Evolutionary conservation across 2,113 vertebrate species (phyloP), one percentile per base, ranked within the genome.

Genomic region (Sterna hirundo): DNA sequence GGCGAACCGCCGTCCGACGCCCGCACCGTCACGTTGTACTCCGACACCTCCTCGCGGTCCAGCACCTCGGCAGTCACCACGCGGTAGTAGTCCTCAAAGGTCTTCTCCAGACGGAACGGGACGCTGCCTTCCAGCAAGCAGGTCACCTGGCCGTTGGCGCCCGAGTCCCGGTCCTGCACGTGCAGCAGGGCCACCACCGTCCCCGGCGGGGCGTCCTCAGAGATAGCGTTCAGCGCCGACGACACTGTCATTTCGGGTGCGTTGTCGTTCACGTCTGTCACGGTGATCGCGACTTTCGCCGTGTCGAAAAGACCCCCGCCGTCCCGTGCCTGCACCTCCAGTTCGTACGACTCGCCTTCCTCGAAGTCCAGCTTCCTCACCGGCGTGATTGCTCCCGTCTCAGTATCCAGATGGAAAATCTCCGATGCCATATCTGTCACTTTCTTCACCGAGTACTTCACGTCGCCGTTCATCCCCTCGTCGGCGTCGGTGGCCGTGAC

Each of bases 71-170:
- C 15, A 44, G 98, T 98, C n/a, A 96, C 58, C 71, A 97, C 12
- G 4, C 95, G 54, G 32, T 96, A 98, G 18, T 98, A 27, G 13
- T 97, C 95, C 15, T 95, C 98, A 11, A 96, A 81, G 3, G 98
- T 93, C 36, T 93, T 88, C 83, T 97, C 87, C 44, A 98, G 95
- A 8, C 34, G 1, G 91, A 99, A 99, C 2, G 97, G 97, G 6
- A 98, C n/a, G n/a, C n/a, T n/a, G n/a, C n/a, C n/a, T n/a, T n/a
- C n/a, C n/a, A n/a, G n/a, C n/a, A n/a, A n/a, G n/a, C n/a, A n/a
- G n/a, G n/a, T n/a, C n/a, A 58, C 55, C 19, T 34, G 18, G 7
- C 55, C 32, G 55, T 58, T 58, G 32, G 32, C 12, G 7, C 55
- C 55, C 32, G 55, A 34, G 55, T 58, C 55, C 32, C 19, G 8